Conservation (phyloP, 1,140 invertebrate genomes). For the Drosophila subpulchrella region DNA sequence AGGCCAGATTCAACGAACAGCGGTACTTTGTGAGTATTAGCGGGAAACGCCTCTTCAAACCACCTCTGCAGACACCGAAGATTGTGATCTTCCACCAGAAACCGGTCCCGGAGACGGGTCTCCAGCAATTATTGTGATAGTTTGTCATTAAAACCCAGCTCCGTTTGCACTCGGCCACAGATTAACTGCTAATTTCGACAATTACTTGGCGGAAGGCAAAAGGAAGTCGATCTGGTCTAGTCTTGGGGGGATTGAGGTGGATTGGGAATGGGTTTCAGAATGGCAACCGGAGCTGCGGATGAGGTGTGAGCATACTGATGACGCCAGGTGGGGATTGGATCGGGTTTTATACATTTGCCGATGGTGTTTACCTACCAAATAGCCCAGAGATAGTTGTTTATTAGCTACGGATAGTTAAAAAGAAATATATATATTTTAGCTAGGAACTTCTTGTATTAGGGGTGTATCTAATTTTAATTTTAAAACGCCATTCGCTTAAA, state of each 20-base stretch:
- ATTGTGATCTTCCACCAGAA: conserved; percentile 7
- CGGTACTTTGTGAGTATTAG: conserved; percentile 93
- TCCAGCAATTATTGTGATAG: conserved; percentile 62
- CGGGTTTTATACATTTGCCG: conserved; percentile 10
- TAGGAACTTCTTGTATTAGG: no score
- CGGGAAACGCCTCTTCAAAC: conserved; percentile 8
- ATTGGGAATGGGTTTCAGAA: no score
- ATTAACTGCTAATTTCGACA: conserved; percentile 75
- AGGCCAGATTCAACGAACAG: conserved; percentile 93
- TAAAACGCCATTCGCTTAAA: no score
- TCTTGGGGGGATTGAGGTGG: not conserved
- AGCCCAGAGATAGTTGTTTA: not conserved
- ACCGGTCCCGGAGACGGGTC: conserved; percentile 27
- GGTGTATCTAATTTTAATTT: no score
- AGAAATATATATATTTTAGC: no score
- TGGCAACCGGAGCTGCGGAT: conserved; percentile 6
- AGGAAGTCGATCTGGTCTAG: conserved; percentile 29
- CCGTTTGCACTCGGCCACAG: conserved; percentile 55
- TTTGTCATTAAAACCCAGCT: conserved; percentile 71
- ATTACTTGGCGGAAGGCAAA: conserved; percentile 46
- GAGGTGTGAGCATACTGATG: conserved; percentile 25
- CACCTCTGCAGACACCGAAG: not conserved
- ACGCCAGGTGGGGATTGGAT: not conserved
- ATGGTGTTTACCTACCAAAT: conserved; percentile 5
- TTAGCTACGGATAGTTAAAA: not conserved